Conservation (phyloP, 64 coral and sea anemone genomes). For the Stylophora pistillata region DNA sequence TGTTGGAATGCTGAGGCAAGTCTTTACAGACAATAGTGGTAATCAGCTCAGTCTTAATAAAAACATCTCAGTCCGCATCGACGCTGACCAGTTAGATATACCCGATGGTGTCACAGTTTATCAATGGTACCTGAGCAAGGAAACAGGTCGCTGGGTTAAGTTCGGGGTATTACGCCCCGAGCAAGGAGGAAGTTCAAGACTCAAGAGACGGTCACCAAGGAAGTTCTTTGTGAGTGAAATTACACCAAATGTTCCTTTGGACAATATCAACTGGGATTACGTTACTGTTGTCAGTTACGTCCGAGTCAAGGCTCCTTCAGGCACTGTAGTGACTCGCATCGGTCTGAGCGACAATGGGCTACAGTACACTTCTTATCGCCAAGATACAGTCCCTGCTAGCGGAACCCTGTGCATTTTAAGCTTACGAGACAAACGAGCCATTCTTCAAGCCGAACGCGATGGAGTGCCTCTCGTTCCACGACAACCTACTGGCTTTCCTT, state of each 20-base stretch:
- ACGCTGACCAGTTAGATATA: constrained; percentile 42
- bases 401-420: constrained; percentile 12
- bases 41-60: constrained; percentile 36
- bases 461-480: constrained; percentile 3
- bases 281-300: neutral
- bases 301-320: neutral
- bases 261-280: constrained; percentile 6
- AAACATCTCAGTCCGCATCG: constrained; percentile 37
- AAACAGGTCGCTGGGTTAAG: constrained; percentile 64
- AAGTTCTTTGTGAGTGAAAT: constrained; percentile 61
- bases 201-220: constrained; percentile 27
- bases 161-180: constrained; percentile 14
- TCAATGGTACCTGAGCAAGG: constrained; percentile 43
- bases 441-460: neutral
- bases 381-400: constrained; percentile 5
- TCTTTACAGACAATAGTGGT: constrained; percentile 41
- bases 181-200: neutral
- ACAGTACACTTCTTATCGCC: neutral
- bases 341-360: neutral
- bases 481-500: neutral
- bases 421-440: neutral
- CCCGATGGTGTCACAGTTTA: neutral
- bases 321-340: constrained; percentile 1
- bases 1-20: constrained; percentile 62
- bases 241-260: constrained; percentile 22